phyloP scores from a whole-genome alignment of 2,797 vertebrate genomes.

The Nasua narica region DNA sequence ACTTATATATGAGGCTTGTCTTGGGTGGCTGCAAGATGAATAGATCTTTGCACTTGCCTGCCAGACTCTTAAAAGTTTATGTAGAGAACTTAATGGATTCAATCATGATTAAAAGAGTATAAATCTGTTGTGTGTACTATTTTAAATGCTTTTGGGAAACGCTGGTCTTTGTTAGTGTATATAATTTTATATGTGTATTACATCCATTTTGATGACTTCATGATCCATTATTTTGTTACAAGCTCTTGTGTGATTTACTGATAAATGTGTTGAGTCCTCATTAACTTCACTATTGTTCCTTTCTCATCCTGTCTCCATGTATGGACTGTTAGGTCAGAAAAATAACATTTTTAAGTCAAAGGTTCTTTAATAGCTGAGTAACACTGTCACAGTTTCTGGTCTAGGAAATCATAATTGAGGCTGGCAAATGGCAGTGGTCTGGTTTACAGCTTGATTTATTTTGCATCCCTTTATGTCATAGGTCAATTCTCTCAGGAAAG shows the following conservation, averaged over 20 bases:
- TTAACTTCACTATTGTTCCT: neutral
- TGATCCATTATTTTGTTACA: neutral
- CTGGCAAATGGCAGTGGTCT: neutral
- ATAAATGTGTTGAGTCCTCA: neutral
- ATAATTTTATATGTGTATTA: neutral
- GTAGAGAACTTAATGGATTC: neutral
- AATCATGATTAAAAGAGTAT: neutral
- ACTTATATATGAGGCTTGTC: neutral
- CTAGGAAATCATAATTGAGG: neutral
- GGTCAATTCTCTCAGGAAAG: neutral
- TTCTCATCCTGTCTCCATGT: neutral
- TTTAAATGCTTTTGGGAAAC: neutral
- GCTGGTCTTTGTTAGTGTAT: neutral
- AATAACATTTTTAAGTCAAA: neutral
- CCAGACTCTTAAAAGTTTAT: neutral
- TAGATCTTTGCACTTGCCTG: neutral
- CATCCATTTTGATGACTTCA: neutral
- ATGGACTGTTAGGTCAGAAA: neutral
- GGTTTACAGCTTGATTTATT: neutral
- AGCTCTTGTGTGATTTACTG: neutral
- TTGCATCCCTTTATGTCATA: slow-evolving; percentile 8
- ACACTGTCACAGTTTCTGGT: neutral
- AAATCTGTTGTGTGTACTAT: neutral
- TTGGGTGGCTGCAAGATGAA: neutral
- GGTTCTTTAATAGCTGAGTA: neutral